Percentiles rank a stretch among this genome's conserved stretches.
Evolutionary conservation across 2,113 vertebrate genomes (phyloP).

Genomic region (Cranoglanis bouderius): DNA sequence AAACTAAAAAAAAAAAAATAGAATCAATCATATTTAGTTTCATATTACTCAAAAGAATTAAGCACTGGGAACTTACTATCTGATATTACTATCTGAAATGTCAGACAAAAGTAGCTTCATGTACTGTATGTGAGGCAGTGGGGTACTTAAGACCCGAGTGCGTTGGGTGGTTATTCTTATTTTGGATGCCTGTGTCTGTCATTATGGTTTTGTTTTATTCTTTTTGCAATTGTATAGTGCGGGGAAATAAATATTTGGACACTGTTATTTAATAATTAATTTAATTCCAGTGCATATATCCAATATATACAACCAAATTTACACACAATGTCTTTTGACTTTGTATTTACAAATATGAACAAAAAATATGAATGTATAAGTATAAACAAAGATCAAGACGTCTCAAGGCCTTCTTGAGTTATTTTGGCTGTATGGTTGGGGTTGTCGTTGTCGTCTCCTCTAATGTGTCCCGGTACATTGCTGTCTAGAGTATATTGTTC

Average conservation of each 20-base stretch:
- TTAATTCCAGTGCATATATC: neutral
- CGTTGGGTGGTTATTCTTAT: neutral
- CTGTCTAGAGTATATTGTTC: neutral
- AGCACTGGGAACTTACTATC: no score
- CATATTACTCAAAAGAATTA: no score
- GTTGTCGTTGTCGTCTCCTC: neutral
- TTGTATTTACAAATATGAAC: no score
- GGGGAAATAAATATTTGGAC: neutral
- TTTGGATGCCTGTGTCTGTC: neutral
- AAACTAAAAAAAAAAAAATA: no score
- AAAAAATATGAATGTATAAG: no score
- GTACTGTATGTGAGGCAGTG: neutral
- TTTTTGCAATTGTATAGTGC: neutral
- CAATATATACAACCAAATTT: no score
- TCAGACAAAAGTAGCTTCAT: neutral
- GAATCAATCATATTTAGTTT: neutral
- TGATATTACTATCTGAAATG: conserved; percentile 2
- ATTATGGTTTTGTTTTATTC: neutral
- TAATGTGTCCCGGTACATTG: neutral
- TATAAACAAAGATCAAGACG: no score
- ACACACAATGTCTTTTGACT: no score
- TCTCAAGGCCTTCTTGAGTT: no score
- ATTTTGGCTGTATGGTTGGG: neutral
- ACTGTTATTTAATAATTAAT: neutral
- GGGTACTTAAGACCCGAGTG: neutral